A percentile compares a stretch with the other conserved stretches of the same genome.
These are phyloP conservation scores for Altica lythri DNA, from an alignment of 2,888 invertebrate species.

Conservation along the genomic window DNA sequence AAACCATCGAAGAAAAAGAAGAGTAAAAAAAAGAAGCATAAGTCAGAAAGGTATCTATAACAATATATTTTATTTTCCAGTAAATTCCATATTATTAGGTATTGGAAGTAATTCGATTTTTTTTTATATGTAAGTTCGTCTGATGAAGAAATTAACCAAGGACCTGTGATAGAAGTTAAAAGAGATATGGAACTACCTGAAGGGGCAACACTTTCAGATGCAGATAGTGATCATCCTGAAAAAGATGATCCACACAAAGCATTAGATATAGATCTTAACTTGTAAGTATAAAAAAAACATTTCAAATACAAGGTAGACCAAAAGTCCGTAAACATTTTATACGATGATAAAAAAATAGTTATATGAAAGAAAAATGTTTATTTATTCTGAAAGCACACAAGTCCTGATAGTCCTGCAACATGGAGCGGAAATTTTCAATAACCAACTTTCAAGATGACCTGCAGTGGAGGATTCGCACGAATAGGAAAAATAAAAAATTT, in stretches of 20 bases:
- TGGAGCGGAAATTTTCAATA: no score
- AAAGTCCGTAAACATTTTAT: no score
- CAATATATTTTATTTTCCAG: no score
- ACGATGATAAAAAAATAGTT: no score
- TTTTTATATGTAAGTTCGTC: slow-evolving; percentile 48
- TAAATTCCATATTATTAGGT: not conserved
- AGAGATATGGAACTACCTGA: slow-evolving; percentile 79
- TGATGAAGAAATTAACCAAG: slow-evolving; percentile 56
- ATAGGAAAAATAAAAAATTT: no score
- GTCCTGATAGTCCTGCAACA: no score
- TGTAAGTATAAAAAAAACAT: slow-evolving; percentile 68
- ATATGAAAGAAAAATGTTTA: no score
- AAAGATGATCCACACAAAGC: slow-evolving; percentile 92
- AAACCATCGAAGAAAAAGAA: slow-evolving; percentile 65
- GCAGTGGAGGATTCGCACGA: no score
- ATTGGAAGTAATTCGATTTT: slow-evolving; percentile 46
- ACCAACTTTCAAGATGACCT: no score
- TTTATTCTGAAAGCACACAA: no score
- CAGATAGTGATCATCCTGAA: slow-evolving; percentile 70
- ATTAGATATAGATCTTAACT: slow-evolving; percentile 92
- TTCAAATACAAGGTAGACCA: no score
- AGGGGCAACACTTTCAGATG: slow-evolving; percentile 73
- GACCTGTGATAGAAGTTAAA: slow-evolving; percentile 65
- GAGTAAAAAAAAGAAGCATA: slow-evolving; percentile 58
- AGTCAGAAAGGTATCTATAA: slow-evolving; percentile 47